phyloP scores from a whole-genome alignment of 1,140 invertebrate genomes.

The Apolygus lucorum region DNA sequence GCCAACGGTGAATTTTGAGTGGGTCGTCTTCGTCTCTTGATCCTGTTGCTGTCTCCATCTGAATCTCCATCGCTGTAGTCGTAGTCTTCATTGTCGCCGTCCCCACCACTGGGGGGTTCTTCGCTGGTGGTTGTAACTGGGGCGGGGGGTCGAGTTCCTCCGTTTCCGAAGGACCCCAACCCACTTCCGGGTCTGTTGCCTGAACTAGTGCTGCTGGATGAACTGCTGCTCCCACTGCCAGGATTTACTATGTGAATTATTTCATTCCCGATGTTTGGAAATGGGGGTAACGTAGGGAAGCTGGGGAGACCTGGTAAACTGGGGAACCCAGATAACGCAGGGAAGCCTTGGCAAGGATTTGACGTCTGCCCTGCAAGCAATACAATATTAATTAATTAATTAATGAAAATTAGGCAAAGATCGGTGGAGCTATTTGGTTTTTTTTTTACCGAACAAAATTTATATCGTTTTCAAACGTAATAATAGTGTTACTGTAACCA shows the following conservation, averaged over 20 bases:
- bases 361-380: not conserved
- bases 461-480: too few relatives aligned
- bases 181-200: not conserved
- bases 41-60: not conserved
- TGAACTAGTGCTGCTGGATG: not conserved
- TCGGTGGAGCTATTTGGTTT: too few relatives aligned
- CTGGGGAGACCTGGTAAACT: not conserved
- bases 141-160: not conserved
- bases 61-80: slow-evolving; percentile 6
- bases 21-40: not conserved
- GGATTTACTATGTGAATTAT: not conserved
- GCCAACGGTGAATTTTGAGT: not conserved
- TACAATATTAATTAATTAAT: too few relatives aligned
- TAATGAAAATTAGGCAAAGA: too few relatives aligned
- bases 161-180: not conserved
- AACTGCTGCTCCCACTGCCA: not conserved
- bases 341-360: not conserved
- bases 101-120: slow-evolving; percentile 2
- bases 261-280: not conserved
- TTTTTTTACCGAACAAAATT: too few relatives aligned
- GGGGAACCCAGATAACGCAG: not conserved
- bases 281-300: not conserved
- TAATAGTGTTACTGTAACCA: too few relatives aligned
- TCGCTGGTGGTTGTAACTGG: not conserved
- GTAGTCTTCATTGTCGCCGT: slow-evolving; percentile 7